A percentile compares a stretch with the other conserved stretches of the same genome.
These are phyloP conservation scores for Hoplostethus mediterraneus DNA, from an alignment of 2,797 vertebrate genomes.

Conservation along the genomic window DNA sequence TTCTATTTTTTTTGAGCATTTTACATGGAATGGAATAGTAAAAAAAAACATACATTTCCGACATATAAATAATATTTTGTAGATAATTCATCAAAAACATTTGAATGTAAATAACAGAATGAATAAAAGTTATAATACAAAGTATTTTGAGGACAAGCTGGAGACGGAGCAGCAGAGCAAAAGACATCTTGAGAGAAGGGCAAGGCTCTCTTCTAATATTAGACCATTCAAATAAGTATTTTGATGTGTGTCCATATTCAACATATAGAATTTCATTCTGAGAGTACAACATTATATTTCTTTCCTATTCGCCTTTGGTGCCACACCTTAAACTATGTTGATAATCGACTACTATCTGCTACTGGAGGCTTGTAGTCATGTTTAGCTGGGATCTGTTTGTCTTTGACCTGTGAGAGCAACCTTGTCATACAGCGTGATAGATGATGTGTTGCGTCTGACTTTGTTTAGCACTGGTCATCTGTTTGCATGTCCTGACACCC, in stretches of 20 bases:
- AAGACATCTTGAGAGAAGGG: constrained; percentile 93
- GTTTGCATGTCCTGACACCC: constrained; percentile 50
- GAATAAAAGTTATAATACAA: neutral
- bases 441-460: constrained; percentile 54
- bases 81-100: too few species aligned
- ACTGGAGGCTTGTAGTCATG: constrained; percentile 5
- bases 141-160: constrained; percentile 95
- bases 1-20: too few species aligned
- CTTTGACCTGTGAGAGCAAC: constrained; percentile 47
- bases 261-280: neutral
- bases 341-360: neutral
- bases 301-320: neutral
- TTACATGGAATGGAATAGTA: too few species aligned
- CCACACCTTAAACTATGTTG: neutral
- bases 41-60: too few species aligned
- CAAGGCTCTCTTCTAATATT: constrained; percentile 58
- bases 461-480: constrained; percentile 54
- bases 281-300: neutral
- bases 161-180: constrained; percentile 96
- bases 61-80: too few species aligned
- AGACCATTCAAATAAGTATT: constrained; percentile 9
- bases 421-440: constrained; percentile 44
- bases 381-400: constrained; percentile 22
- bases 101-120: too few species aligned
- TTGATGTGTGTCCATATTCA: constrained; percentile 1